Evolutionary conservation across 2,797 vertebrate genomes (phyloP).

Genomic region (Aplochiton taeniatus): DNA sequence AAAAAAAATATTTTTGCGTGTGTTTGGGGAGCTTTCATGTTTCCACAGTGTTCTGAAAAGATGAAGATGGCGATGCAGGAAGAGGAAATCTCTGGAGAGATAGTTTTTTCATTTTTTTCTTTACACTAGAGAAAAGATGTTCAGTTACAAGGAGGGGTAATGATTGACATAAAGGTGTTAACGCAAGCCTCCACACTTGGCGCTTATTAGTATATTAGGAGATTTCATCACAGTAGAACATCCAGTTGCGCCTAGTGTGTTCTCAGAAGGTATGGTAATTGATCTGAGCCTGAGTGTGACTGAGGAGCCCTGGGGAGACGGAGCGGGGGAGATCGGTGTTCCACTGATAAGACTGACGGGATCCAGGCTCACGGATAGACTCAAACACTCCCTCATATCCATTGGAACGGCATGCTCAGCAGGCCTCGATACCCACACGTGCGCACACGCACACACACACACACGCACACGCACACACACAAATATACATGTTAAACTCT

Average conservation of each 20-base stretch:
- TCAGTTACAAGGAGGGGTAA: too few species aligned
- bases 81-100: too few species aligned
- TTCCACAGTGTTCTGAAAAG: too few species aligned
- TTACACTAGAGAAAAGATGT: too few species aligned
- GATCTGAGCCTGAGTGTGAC: slow-evolving; percentile 26
- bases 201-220: slow-evolving; percentile 17
- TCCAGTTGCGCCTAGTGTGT: background rate
- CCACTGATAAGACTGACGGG: slow-evolving; percentile 26
- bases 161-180: slow-evolving; percentile 33
- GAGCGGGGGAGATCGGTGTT: slow-evolving; percentile 35
- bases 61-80: too few species aligned
- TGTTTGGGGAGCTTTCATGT: too few species aligned
- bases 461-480: background rate
- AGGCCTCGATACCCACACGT: background rate
- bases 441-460: background rate
- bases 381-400: background rate
- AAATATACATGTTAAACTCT: slow-evolving; percentile 4
- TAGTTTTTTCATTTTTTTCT: too few species aligned
- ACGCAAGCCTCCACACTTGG: slow-evolving; percentile 26
- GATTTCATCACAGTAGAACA: slow-evolving; percentile 15
- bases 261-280: slow-evolving; percentile 15
- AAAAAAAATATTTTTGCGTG: too few species aligned
- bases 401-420: too few species aligned
- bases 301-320: slow-evolving; percentile 28
- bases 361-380: background rate